Evolutionary conservation across 2,888 invertebrate genomes (phyloP).

Genomic region (Cecidostiba fungosa): DNA sequence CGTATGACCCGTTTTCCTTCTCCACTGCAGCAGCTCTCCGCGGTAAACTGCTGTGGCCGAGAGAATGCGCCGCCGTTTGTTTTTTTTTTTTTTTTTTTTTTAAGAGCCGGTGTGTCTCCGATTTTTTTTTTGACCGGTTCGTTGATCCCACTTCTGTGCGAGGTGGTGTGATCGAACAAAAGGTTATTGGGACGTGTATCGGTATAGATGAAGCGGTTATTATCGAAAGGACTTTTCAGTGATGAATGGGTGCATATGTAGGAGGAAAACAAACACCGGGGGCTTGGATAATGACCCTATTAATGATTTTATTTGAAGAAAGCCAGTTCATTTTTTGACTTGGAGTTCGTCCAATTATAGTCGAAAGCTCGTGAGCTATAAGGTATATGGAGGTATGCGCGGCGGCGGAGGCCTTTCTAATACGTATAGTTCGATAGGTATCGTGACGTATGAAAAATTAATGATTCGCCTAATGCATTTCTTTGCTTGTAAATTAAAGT

Average conservation of each 20-base stretch:
- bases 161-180: background rate
- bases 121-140: slow-evolving; percentile 1
- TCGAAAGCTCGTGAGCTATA: background rate
- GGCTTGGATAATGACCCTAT: background rate
- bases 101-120: background rate
- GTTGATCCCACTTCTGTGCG: background rate
- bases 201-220: background rate
- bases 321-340: background rate
- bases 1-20: slow-evolving; percentile 50
- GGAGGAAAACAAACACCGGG: slow-evolving; percentile 22
- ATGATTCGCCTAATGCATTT: background rate
- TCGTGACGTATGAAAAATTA: slow-evolving; percentile 35
- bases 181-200: background rate
- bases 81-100: background rate
- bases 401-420: slow-evolving; percentile 1
- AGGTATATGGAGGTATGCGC: background rate
- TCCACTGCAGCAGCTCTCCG: background rate
- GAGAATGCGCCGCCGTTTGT: slow-evolving; percentile 3
- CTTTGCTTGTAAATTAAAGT: background rate
- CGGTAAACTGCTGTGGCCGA: background rate
- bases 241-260: background rate
- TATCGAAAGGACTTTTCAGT: background rate
- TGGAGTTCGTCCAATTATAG: background rate
- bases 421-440: background rate
- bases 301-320: slow-evolving; percentile 21